Evolutionary conservation across 2,797 vertebrate genomes (phyloP).

Genomic region (Crypturellus tataupa): DNA sequence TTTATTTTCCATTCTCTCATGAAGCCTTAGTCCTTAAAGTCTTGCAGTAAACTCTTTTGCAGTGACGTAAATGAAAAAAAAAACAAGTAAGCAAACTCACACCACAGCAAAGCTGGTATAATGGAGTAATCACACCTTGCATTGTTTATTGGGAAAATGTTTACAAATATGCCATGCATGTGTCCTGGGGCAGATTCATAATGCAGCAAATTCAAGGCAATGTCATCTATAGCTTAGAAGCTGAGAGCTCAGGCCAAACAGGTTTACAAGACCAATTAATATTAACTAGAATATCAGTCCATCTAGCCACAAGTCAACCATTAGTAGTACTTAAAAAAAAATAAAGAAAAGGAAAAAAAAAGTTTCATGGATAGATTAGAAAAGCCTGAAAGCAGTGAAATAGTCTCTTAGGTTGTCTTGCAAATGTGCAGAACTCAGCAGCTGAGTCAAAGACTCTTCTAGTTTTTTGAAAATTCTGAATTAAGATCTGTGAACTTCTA

Average conservation of each 20-base stretch:
- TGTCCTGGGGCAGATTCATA: constrained; percentile 31
- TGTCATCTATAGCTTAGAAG: neutral
- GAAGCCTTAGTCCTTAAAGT: neutral
- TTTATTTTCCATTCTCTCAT: neutral
- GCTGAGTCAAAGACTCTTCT: rapidly evolving
- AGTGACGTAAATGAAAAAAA: neutral
- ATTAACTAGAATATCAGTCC: neutral
- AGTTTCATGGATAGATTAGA: neutral
- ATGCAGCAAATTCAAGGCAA: neutral
- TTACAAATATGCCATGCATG: neutral
- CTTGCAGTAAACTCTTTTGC: neutral
- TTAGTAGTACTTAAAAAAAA: neutral
- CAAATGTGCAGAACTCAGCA: neutral
- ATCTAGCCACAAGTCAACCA: constrained; percentile 31
- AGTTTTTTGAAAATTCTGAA: neutral
- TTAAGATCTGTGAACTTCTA: neutral
- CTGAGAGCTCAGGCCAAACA: constrained; percentile 47
- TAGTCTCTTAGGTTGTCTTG: neutral
- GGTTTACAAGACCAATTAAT: constrained; percentile 36
- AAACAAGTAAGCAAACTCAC: neutral
- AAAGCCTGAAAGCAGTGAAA: neutral
- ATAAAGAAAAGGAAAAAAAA: neutral
- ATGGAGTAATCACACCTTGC: neutral
- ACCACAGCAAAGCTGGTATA: neutral
- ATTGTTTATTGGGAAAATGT: neutral